Evolutionary conservation across 2,797 vertebrate species (phyloP).

Genomic region (Oreochromis mossambicus): DNA sequence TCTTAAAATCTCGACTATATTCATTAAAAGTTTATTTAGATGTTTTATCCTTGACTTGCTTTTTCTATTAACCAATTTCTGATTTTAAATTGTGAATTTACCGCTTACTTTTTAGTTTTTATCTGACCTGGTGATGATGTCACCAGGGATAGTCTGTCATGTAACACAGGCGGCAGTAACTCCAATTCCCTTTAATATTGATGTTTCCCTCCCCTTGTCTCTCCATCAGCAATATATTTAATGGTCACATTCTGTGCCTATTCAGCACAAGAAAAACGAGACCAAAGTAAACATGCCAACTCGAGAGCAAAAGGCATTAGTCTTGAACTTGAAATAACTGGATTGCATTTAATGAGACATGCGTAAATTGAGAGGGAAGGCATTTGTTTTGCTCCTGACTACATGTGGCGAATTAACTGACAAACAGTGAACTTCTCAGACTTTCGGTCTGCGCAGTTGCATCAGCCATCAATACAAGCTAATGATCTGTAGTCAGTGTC

Average conservation of each 20-base stretch:
- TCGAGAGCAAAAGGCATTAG: constrained; percentile 55
- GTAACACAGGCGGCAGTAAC: constrained; percentile 34
- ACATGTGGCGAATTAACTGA: constrained; percentile 47
- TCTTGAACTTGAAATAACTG: constrained; percentile 62
- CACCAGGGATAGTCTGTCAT: constrained; percentile 25
- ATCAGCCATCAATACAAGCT: constrained; percentile 37
- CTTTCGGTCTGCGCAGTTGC: constrained; percentile 19
- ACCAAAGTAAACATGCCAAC: constrained; percentile 71
- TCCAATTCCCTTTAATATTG: constrained; percentile 63
- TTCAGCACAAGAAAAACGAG: constrained; percentile 70
- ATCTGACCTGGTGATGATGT: constrained; percentile 36
- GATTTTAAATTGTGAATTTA: neutral
- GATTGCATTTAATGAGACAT: constrained; percentile 59
- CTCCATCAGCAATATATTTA: constrained; percentile 77
- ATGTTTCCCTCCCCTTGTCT: constrained; percentile 61
- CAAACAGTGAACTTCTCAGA: constrained; percentile 50
- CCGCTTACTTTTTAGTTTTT: neutral
- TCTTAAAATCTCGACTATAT: neutral
- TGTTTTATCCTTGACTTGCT: neutral
- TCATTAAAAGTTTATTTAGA: neutral
- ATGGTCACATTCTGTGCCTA: constrained; percentile 72
- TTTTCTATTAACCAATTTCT: neutral
- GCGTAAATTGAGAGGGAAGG: constrained; percentile 54
- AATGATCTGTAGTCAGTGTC: constrained; percentile 37
- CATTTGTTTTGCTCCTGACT: constrained; percentile 52